phyloP scores from a whole-genome alignment of 2,797 vertebrate genomes.

The Taenioides sp. region DNA sequence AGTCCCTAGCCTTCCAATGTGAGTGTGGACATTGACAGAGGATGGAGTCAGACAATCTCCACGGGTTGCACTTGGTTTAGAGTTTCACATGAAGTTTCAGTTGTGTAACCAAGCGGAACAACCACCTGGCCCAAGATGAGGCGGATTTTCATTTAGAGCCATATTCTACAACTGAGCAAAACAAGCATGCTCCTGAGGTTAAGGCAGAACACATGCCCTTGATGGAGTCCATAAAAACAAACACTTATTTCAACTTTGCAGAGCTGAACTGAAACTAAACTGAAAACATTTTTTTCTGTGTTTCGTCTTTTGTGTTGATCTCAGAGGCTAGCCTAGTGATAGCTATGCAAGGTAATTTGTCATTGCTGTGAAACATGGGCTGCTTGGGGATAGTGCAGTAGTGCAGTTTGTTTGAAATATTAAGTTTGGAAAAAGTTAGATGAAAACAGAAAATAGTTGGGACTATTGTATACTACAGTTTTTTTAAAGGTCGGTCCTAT shows the following conservation, averaged over 20 bases:
- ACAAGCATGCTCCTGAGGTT: slow-evolving; percentile 11
- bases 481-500: no score
- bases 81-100: slow-evolving; percentile 31
- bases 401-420: not conserved
- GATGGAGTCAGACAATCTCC: slow-evolving; percentile 19
- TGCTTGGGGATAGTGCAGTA: not conserved
- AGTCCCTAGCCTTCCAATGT: slow-evolving; percentile 32
- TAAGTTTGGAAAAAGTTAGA: no score
- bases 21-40: slow-evolving; percentile 8
- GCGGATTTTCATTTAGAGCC: slow-evolving; percentile 41
- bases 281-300: not conserved
- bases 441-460: no score
- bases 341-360: not conserved
- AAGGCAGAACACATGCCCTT: not conserved
- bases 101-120: slow-evolving; percentile 40
- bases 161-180: slow-evolving; percentile 19
- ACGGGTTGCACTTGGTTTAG: slow-evolving; percentile 13
- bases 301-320: not conserved
- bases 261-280: not conserved
- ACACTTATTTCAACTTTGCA: not conserved
- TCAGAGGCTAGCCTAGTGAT: not conserved
- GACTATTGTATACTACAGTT: no score
- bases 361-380: not conserved
- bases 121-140: slow-evolving; percentile 27
- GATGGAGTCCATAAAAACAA: not conserved